phyloP scores from a whole-genome alignment of 2,797 vertebrate genomes.

The Cheirogaleus major region DNA sequence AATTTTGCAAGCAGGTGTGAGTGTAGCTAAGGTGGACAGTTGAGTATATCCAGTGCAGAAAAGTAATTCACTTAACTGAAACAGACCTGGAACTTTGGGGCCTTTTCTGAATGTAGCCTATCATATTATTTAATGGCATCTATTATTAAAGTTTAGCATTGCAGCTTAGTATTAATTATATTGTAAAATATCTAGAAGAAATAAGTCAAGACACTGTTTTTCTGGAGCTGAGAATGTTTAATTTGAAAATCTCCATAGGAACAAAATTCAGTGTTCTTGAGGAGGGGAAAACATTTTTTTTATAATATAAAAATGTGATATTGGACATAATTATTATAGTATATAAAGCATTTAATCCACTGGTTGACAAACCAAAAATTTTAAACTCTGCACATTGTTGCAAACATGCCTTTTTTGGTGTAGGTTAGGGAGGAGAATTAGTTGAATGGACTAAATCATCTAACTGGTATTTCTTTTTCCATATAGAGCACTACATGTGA shows the following conservation, averaged over 20 bases:
- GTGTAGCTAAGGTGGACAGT: neutral
- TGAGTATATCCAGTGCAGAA: neutral
- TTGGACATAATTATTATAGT: neutral
- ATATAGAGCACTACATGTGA: neutral
- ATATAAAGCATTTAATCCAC: neutral
- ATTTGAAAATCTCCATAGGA: neutral
- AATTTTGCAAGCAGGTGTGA: neutral
- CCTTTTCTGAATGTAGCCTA: neutral
- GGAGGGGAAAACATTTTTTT: neutral
- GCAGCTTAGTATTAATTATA: neutral
- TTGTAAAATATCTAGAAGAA: neutral
- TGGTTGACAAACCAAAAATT: neutral
- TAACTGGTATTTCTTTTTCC: neutral
- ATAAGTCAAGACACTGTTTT: neutral
- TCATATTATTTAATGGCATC: neutral
- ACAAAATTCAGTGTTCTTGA: neutral
- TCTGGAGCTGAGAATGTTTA: neutral
- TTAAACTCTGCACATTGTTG: neutral
- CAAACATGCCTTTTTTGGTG: neutral
- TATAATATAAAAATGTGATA: neutral
- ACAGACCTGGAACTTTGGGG: neutral
- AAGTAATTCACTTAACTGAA: neutral
- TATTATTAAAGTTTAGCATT: neutral
- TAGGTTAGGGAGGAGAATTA: neutral
- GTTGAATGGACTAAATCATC: neutral